Percentiles rank a stretch among this genome's conserved stretches.
phyloP scores from a whole-genome alignment of 1,140 invertebrate genomes.

The Odontomachus brunneus region DNA sequence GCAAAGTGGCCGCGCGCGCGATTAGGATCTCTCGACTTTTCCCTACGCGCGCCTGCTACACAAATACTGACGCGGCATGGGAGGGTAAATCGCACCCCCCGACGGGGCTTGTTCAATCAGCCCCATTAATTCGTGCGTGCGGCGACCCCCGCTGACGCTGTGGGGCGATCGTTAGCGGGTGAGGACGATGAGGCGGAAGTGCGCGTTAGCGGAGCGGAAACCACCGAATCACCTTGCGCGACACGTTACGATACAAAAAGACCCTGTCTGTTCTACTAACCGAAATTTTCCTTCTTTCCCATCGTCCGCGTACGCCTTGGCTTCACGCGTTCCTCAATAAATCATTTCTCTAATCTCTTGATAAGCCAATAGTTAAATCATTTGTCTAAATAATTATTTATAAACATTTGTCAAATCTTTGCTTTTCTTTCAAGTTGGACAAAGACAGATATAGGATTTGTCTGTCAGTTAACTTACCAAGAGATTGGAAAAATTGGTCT shows the following conservation, averaged over 20 bases:
- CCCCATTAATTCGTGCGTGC: constrained; percentile 55
- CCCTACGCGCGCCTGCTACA: constrained; percentile 44
- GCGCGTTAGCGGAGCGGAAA: constrained; percentile 39
- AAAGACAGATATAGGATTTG: no score
- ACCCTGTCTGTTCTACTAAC: constrained; percentile 27
- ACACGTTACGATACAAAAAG: not conserved
- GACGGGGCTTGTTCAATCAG: constrained; percentile 64
- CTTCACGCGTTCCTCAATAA: not conserved
- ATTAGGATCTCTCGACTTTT: constrained; percentile 80
- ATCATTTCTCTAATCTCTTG: no score
- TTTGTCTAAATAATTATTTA: no score
- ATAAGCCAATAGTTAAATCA: no score
- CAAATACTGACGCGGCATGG: constrained; percentile 12
- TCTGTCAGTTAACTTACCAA: no score
- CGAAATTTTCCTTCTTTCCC: not conserved
- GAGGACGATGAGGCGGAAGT: constrained; percentile 15
- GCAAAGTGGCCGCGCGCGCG: constrained; percentile 81
- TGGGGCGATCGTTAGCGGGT: constrained; percentile 31
- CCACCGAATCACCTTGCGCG: constrained; percentile 38
- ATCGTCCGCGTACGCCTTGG: not conserved
- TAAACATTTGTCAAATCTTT: no score
- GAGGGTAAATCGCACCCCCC: constrained; percentile 44
- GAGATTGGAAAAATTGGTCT: no score
- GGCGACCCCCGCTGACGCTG: not conserved
- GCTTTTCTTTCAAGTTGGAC: no score